phyloP scores from a whole-genome alignment of 2,888 invertebrate species.

The Dusona sp. region DNA sequence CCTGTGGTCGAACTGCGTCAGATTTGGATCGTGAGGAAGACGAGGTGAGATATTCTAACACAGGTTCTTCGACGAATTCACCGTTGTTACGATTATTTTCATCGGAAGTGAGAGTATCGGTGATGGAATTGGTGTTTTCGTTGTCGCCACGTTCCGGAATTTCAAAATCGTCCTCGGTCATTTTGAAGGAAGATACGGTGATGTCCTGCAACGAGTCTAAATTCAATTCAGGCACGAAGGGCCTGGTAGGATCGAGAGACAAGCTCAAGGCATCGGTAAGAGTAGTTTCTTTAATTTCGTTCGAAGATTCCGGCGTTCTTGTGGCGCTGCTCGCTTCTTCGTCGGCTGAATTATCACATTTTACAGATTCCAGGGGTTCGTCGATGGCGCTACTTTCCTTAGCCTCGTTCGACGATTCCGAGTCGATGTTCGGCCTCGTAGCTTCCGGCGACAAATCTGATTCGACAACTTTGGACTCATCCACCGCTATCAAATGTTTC shows the following conservation, averaged over 20 bases:
- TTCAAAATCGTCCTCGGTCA: conserved; percentile 74
- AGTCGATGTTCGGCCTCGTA: conserved; percentile 53
- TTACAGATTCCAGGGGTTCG: conserved; percentile 59
- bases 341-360: conserved; percentile 71
- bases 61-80: conserved; percentile 43
- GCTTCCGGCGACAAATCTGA: conserved; percentile 64
- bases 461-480: conserved; percentile 39
- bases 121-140: conserved; percentile 69
- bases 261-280: conserved; percentile 69
- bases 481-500: conserved; percentile 29
- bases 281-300: conserved; percentile 76
- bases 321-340: conserved; percentile 69
- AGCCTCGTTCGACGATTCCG: conserved; percentile 71
- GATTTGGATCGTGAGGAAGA: conserved; percentile 36
- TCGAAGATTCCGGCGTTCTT: conserved; percentile 71
- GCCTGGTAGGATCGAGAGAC: conserved; percentile 74
- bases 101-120: conserved; percentile 70
- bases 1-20: background rate
- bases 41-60: conserved; percentile 33
- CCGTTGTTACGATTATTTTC: conserved; percentile 59
- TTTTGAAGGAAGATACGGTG: conserved; percentile 79
- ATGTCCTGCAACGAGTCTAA: conserved; percentile 80
- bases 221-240: conserved; percentile 81
- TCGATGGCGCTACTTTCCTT: conserved; percentile 73
- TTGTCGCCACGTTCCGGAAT: conserved; percentile 57